Base-by-base conservation (phyloP, 2,797 vertebrate species). In the Gorsachius magnificus region DNA sequence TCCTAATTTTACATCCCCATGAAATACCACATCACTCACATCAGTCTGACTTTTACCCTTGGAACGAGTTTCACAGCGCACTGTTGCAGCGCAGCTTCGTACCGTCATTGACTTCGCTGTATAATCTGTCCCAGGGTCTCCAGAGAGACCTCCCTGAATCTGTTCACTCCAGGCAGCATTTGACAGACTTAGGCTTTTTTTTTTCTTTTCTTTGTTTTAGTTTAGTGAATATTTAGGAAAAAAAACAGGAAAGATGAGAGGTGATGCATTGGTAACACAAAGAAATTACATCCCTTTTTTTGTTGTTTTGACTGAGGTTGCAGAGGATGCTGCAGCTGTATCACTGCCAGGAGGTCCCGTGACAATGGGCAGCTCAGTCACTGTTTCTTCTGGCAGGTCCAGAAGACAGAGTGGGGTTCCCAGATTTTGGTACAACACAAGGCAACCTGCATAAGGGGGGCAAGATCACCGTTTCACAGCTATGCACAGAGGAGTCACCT, bases 1-100 rank as follows among this genome's bases (percentile, higher is more conserved):
- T 91, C 84, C 79, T 91, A 83, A 92, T 94, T 92, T 96, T 83
- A 93, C 50, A 89, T 78, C 74, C 50, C 81, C 69, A 61, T 75
- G 83, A 96, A 96, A 95, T 92, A 95, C 88, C 93, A 94, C 81
- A 93, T 90, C 94, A 83, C 68, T 96, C 89, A 80, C 93, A 78
- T 89, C 89, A 95, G 43, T 74, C 84, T 89, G 90, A 48, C 68
- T 94, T 95, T 85, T 69, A 80, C 89, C 65, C 90, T 91, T 85
- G 87, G 89, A 94, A 89, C 3, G 10, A 92, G 71, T 82, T 92
- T 78, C 75, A 57, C 41, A 65, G 92, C 0, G 0, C 31, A 29
- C 45, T 87, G 83, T 76, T 5, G 0, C 70, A 93, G 70, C 0
- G 0, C 60, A 82, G 78, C 26, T 75, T 85, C 75, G 29, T 50